Evolutionary conservation across 2,113 vertebrate genomes (phyloP).

Genomic region (Burhinus oedicnemus): DNA sequence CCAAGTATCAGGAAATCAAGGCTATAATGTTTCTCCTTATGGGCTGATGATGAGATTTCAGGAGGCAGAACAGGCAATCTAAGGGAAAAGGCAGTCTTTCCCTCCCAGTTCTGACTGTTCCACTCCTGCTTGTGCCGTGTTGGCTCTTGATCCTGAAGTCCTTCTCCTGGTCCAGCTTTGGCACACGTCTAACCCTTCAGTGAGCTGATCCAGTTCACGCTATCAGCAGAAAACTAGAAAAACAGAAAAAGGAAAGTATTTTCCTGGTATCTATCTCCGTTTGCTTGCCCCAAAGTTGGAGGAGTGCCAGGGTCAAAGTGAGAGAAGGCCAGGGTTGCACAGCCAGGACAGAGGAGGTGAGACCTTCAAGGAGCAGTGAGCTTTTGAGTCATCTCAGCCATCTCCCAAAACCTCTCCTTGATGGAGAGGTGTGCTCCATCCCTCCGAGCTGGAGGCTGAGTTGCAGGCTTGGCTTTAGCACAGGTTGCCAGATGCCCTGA

Average conservation of each 20-base stretch:
- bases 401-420: background rate
- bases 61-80: background rate
- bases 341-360: background rate
- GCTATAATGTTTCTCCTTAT: background rate
- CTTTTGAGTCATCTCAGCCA: background rate
- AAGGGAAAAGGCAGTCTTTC: background rate
- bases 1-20: background rate
- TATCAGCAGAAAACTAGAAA: background rate
- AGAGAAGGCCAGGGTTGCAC: background rate
- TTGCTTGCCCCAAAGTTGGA: background rate
- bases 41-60: background rate
- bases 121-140: background rate
- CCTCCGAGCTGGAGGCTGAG: background rate
- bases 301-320: background rate
- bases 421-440: background rate
- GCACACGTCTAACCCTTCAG: background rate
- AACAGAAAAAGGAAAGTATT: background rate
- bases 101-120: background rate
- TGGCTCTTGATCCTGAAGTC: background rate
- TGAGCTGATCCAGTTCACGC: background rate
- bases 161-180: background rate
- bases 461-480: background rate
- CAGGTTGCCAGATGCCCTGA: fast-evolving
- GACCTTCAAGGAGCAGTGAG: background rate
- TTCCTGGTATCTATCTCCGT: background rate